A percentile compares a stretch with the other conserved stretches of the same genome.
phyloP scores from a whole-genome alignment of 2,113 vertebrate genomes.

The Oenanthe melanoleuca region DNA sequence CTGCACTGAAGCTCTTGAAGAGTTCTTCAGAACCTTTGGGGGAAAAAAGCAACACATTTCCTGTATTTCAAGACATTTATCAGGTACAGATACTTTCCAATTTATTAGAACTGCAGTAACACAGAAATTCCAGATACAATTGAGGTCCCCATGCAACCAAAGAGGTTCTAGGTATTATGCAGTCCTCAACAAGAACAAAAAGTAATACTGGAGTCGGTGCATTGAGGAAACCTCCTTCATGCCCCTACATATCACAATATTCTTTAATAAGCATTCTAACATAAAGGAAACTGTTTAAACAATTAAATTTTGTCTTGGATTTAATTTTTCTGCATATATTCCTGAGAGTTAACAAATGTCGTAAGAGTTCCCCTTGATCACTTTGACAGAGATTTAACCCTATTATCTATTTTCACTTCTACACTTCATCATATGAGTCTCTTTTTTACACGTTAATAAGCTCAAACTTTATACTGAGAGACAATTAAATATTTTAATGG shows the following conservation, averaged over 20 bases:
- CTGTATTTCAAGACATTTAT: neutral
- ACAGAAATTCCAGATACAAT: neutral
- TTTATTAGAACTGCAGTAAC: neutral
- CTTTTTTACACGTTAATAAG: neutral
- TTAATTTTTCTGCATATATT: neutral
- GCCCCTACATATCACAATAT: neutral
- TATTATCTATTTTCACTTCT: neutral
- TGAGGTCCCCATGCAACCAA: neutral
- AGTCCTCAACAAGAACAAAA: neutral
- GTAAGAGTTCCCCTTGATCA: neutral
- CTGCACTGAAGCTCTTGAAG: neutral
- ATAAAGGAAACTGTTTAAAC: neutral
- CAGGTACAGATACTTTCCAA: neutral
- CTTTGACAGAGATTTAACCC: neutral
- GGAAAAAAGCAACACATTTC: neutral
- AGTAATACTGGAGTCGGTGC: neutral
- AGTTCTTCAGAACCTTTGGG: neutral
- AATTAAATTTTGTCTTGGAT: neutral
- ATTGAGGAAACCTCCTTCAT: neutral
- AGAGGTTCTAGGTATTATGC: neutral
- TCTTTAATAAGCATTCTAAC: neutral
- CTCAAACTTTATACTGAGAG: neutral
- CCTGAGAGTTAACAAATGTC: neutral
- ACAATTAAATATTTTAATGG: neutral
- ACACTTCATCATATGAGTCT: neutral